These are phyloP conservation scores for Nylanderia fulva DNA, from an alignment of 1,140 invertebrate genomes.

Conservation along the genomic window DNA sequence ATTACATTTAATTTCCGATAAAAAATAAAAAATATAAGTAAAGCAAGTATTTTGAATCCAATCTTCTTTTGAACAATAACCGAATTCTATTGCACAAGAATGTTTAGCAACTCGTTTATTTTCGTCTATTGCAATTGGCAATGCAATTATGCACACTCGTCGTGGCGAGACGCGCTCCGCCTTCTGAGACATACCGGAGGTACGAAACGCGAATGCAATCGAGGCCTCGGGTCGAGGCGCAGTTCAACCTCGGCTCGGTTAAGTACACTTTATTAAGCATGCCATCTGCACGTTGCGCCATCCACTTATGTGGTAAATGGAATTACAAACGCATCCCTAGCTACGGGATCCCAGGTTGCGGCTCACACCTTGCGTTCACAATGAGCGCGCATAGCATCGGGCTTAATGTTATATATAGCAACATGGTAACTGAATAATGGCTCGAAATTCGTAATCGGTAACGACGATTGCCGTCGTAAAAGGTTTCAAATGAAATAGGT, in stretches of 20 bases:
- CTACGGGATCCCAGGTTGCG: conserved; percentile 73
- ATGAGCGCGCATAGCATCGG: conserved; percentile 52
- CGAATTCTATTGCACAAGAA: background rate
- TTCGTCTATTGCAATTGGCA: conserved; percentile 46
- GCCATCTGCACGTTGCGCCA: conserved; percentile 74
- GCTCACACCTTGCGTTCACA: conserved; percentile 77
- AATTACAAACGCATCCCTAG: conserved; percentile 82
- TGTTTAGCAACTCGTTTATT: background rate
- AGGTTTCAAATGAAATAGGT: background rate
- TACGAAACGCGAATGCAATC: conserved; percentile 69
- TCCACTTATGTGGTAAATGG: conserved; percentile 81
- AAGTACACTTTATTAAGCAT: conserved; percentile 82
- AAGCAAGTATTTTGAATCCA: background rate
- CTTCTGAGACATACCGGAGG: conserved; percentile 48
- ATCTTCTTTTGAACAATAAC: background rate
- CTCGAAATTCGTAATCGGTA: conserved; percentile 14
- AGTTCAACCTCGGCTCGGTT: conserved; percentile 62
- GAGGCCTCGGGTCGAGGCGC: conserved; percentile 61
- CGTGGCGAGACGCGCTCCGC: conserved; percentile 6
- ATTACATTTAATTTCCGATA: background rate
- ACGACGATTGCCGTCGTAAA: background rate
- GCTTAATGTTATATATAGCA: conserved; percentile 27
- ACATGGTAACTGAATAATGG: conserved; percentile 45
- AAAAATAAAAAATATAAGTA: background rate
- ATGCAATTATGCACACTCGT: conserved; percentile 69